Evolutionary conservation across 2,797 vertebrate species (phyloP).

Genomic region (Kryptopterus vitreolus): DNA sequence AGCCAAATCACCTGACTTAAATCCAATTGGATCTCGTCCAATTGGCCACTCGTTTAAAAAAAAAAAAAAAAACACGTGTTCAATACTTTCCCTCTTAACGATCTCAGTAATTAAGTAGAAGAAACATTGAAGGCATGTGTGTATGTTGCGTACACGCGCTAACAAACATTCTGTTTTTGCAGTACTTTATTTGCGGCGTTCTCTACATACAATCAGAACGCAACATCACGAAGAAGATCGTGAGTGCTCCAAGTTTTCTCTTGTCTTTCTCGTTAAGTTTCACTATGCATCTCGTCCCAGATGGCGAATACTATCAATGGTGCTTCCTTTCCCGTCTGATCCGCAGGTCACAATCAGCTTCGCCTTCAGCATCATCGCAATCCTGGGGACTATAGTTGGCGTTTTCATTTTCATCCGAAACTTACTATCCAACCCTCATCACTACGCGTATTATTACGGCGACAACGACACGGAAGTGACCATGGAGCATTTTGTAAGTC

Average conservation of each 20-base stretch:
- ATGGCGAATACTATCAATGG: background rate
- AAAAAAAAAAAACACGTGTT: too few relatives aligned
- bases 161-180: slow-evolving; percentile 17
- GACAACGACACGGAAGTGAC: background rate
- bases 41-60: too few relatives aligned
- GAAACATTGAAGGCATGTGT: background rate
- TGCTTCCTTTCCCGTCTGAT: background rate
- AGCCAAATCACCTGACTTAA: too few relatives aligned
- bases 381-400: slow-evolving; percentile 31
- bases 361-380: slow-evolving; percentile 54
- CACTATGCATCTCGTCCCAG: background rate
- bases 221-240: slow-evolving; percentile 70
- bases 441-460: rapidly evolving
- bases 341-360: slow-evolving; percentile 53
- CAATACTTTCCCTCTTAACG: too few relatives aligned
- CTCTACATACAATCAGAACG: slow-evolving; percentile 68
- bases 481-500: slow-evolving; percentile 2
- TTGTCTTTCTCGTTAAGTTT: too few relatives aligned
- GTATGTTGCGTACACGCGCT: background rate
- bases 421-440: rapidly evolving
- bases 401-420: background rate
- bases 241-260: slow-evolving; percentile 55
- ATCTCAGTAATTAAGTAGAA: background rate
- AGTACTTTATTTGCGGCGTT: slow-evolving; percentile 68
- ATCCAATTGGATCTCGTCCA: too few relatives aligned